Evolutionary conservation across 2,113 vertebrate species (phyloP), one percentile per base, ranked within the genome.

Genomic region (Marmota monax): DNA sequence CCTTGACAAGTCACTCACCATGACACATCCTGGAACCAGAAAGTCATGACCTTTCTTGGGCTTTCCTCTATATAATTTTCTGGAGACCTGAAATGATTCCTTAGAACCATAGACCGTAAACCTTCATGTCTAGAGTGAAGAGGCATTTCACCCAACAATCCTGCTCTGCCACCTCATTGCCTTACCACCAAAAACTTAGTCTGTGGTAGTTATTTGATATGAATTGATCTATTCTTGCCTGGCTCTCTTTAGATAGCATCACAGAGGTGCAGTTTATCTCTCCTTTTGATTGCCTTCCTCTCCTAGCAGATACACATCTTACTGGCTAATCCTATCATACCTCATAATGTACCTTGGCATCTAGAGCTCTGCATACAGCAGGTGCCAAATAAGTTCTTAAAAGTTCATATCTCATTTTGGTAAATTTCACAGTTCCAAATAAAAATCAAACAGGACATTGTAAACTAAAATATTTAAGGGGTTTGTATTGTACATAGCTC

Each of bases 401-500:
- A 80, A 22, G 2, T 79, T 84, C 34, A 25, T 42, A 18, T 29
- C 56, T 70, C 39, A 76, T 42, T 91, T 80, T 76, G 42, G 29
- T 92, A 96, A 65, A 89, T 5, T 92, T 93, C 89, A 11, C 6
- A 61, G 29, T 69, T 95, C 29, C 42, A 87, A 84, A 39, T 69
- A 65, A 76, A 92, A 94, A 53, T 91, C 48, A 92, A 83, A 69
- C 8, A 76, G 20, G 42, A 93, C 2, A 53, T 72, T 90, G 20
- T 83, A 84, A 82, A 88, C 20, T 84, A 73, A 88, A 92, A 82
- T 95, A 92, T 67, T 87, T 61, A 90, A 80, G 34, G 16, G 4
- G 56, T 88, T 80, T 42, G 56, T 56, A 20, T 67, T 93, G 42
- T 48, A 7, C 39, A 17, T 37, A 76, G 29, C 27, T 83, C 51